Base-by-base conservation (phyloP, 2,888 invertebrate genomes). In the Pyrochroa serraticornis region DNA sequence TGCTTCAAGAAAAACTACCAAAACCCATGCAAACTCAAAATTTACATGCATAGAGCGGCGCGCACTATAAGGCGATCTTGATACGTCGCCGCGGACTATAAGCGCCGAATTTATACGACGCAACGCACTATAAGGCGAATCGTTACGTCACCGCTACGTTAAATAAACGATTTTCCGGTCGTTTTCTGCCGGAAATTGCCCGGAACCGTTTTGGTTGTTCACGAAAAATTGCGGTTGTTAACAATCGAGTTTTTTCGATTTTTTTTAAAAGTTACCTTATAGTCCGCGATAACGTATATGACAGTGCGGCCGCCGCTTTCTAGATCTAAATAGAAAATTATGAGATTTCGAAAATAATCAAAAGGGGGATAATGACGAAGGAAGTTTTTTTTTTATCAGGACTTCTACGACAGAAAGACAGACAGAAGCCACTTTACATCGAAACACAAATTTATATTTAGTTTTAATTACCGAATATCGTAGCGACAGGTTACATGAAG, bases 401-500 rank as follows among this genome's bases (percentile, higher is more conserved):
- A 14, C 36, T 33, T 71, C 73, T 74, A 76, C 67, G 70, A 74
- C 72, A 74, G 76, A 76, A 74, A 76, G 77, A 77, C 77, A 77
- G 77, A 77, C 75, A 76, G 74, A 74, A 75, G 74, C 72, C 72
- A 71, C 65, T 70, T 70, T 69, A 74, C 74, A 74, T 66, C 74
- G 73, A 73, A 69, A 70, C 69, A 71, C 68, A 72, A 64, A 74
- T 64, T 57, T 64, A 63, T 63, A 31, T 22, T 22, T 55, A 30
- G 37, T 50, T 41, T 50, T 72, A 75, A 69, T 77, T 78, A 78
- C 77, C 77, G 74, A 77, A 75, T 72, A 68, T 69, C 72, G 66
- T 69, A 70, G 67, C 70, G 71, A 68, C 70, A 70, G 71, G 74
- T 78, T 79, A 79, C 78, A 79, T 78, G 78, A 79, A 78, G 78